A percentile compares a stretch with the other conserved stretches of the same genome.
Evolutionary conservation across 2,797 vertebrate species (phyloP).

Genomic region (Heliangelus exortis): DNA sequence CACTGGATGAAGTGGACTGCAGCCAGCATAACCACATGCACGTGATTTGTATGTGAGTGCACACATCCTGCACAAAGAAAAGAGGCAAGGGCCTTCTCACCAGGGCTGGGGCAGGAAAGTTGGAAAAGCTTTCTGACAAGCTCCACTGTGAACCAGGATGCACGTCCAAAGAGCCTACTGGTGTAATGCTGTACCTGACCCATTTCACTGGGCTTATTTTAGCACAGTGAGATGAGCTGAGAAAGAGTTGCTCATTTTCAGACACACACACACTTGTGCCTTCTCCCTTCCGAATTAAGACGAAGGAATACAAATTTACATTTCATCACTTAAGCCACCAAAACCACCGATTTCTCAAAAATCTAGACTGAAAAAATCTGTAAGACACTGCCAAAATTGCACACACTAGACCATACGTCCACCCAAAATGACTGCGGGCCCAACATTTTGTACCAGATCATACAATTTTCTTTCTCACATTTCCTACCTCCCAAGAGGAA

Average conservation of each 20-base stretch:
- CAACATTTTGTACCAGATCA: not conserved
- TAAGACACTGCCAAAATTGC: not conserved
- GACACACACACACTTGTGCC: not conserved
- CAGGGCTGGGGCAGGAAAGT: not conserved
- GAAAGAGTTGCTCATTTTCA: not conserved
- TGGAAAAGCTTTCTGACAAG: not conserved
- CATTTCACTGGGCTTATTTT: conserved; percentile 42
- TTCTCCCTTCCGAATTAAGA: not conserved
- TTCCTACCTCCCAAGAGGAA: conserved; percentile 22
- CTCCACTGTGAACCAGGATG: rapidly evolving
- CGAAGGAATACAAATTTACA: not conserved
- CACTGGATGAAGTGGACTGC: not conserved
- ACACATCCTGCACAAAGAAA: rapidly evolving
- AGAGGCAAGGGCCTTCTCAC: not conserved
- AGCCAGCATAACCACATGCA: not conserved
- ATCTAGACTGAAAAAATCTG: not conserved
- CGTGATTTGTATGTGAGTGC: rapidly evolving
- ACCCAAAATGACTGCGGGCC: not conserved
- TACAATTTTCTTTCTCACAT: not conserved
- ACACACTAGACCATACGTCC: not conserved
- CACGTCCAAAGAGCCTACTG: rapidly evolving
- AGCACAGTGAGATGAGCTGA: not conserved
- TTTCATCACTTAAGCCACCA: not conserved
- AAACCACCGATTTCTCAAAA: not conserved
- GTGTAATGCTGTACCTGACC: not conserved